Percentiles rank a stretch among this genome's conserved stretches.
Conservation (phyloP, 1,140 invertebrate genomes). For the Anadara kagoshimensis region DNA sequence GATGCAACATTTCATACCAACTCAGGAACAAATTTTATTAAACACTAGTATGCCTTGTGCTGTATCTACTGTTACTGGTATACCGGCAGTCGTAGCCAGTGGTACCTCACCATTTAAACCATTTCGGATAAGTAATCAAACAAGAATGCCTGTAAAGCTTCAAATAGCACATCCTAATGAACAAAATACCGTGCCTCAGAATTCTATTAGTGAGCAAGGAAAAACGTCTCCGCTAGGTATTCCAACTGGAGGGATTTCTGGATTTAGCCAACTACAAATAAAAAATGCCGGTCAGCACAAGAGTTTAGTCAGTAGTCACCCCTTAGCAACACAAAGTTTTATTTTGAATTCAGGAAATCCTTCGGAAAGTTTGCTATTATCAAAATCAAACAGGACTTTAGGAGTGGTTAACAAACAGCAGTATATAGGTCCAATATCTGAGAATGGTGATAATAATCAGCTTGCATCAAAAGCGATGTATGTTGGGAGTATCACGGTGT, state of each 20-base stretch:
- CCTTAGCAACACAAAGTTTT: too few species aligned
- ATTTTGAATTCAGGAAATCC: background rate
- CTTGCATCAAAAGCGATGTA: background rate
- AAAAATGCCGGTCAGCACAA: background rate
- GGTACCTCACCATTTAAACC: background rate
- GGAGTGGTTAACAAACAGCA: background rate
- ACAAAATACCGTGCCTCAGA: background rate
- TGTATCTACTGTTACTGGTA: background rate
- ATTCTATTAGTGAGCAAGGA: background rate
- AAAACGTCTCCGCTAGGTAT: slow-evolving; percentile 1
- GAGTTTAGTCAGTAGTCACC: background rate
- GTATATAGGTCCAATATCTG: background rate
- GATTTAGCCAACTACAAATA: slow-evolving; percentile 40
- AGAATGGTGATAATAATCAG: background rate
- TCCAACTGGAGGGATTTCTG: slow-evolving; percentile 35
- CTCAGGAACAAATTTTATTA: slow-evolving; percentile 2
- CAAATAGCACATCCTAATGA: background rate
- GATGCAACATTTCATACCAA: slow-evolving; percentile 19
- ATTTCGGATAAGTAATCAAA: background rate
- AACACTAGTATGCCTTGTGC: background rate
- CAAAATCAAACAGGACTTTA: background rate
- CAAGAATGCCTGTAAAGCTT: background rate
- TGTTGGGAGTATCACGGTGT: too few species aligned
- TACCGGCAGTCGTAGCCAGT: background rate
- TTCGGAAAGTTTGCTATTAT: background rate